Conservation (phyloP, 2,113 vertebrate genomes). For the Pardalotus punctatus region DNA sequence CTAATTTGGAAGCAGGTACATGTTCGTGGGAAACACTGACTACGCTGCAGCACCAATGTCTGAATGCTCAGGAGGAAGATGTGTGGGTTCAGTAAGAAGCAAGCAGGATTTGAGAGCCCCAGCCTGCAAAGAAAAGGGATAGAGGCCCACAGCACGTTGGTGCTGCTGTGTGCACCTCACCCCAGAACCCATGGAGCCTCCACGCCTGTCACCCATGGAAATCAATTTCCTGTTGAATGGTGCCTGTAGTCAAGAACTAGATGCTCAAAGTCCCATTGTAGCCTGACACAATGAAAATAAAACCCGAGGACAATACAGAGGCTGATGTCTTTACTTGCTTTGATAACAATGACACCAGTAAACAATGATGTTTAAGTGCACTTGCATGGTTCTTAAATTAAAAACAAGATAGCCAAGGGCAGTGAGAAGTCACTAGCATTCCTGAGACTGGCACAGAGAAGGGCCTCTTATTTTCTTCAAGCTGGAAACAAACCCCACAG, state of each 20-base stretch:
- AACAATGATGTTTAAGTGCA: conserved; percentile 66
- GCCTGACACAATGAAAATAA: conserved; percentile 52
- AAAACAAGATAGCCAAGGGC: conserved; percentile 70
- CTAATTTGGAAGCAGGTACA: not conserved
- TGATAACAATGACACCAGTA: conserved; percentile 68
- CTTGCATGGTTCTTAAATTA: conserved; percentile 67
- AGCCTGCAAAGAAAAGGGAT: not conserved
- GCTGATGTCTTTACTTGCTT: conserved; percentile 68
- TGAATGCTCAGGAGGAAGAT: not conserved
- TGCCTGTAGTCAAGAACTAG: conserved; percentile 61
- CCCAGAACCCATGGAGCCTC: not conserved
- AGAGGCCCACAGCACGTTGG: not conserved
- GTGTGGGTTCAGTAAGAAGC: not conserved
- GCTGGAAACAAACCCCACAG: conserved; percentile 27
- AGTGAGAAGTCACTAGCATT: conserved; percentile 47
- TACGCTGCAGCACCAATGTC: not conserved
- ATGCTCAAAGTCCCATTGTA: conserved; percentile 60
- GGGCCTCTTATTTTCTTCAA: conserved; percentile 14
- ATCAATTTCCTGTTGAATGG: conserved; percentile 53
- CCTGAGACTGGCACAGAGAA: conserved; percentile 32
- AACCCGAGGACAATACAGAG: conserved; percentile 56
- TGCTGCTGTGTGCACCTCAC: not conserved
- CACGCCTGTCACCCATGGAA: conserved; percentile 54
- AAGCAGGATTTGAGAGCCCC: not conserved
- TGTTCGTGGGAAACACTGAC: not conserved